Evolutionary conservation across 1,140 invertebrate species (phyloP), one percentile per base, ranked within the genome.

Genomic region (Polypedilum vanderplanki): DNA sequence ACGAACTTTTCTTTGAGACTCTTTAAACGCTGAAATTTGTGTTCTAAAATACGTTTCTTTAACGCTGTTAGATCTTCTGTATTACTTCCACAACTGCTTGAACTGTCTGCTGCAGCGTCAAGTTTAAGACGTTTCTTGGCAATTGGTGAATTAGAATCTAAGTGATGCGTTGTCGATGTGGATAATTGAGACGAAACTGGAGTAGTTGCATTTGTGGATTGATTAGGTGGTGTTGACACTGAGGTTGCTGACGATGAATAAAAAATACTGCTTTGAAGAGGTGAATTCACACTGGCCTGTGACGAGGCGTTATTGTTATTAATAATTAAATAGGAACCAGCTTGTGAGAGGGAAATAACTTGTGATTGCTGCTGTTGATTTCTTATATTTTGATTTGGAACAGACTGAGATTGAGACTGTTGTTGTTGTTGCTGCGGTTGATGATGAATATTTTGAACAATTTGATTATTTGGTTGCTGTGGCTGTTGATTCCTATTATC

Each of bases 1-100:
- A 76, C 76, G 15, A 73, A 82, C 81, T 79, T 82, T 80, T 83
- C 81, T 77, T 81, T 83, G 78, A 82, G 77, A 78, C 79, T 81
- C 79, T 80, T 80, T 78, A 83, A 79, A 77, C 79, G 79, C 75
- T 78, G 76, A 78, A 79, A 79, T 76, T 81, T 80, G 75, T 81
- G 79, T 78, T 82, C 80, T 3, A 82, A 77, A 76, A 82, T 81
- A 76, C 79, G 80, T 77, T 82, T 82, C 74, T 80, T 82, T 70
- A 82, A 77, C 75, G 79, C 78, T 77, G 80, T 79, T 77, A 80
- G 75, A 76, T 82, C 81, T 74, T 80, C 78, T 75, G 78, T 46
- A 46, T n/a, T 40, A n/a, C 20, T 70, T 70, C 65, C 65, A 22
- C 15, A 10, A 70, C 65, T 70, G 9, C 20, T 70, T 20, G 65